A percentile compares a stretch with the other conserved stretches of the same genome.
phyloP scores from a whole-genome alignment of 2,888 invertebrate species.

The Polymixis flavicincta region DNA sequence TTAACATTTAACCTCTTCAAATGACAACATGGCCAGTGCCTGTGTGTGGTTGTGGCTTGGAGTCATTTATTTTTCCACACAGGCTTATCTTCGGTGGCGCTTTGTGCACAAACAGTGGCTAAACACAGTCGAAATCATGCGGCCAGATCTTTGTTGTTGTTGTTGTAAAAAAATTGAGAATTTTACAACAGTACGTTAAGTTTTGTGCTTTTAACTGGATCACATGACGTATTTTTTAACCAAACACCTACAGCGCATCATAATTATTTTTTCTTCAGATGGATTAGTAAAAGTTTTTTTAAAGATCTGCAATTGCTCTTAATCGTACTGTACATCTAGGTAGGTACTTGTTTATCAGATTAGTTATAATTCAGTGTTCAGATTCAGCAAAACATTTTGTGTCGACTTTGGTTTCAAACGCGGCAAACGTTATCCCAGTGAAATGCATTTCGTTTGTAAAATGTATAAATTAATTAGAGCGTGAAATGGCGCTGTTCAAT shows the following conservation, averaged over 20 bases:
- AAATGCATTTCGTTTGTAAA: constrained; percentile 9
- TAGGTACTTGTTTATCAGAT: too few relatives aligned
- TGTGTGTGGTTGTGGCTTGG: not conserved
- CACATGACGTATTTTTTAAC: not conserved
- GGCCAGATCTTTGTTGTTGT: too few relatives aligned
- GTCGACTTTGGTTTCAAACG: too few relatives aligned
- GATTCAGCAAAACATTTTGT: too few relatives aligned
- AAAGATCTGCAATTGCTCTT: not conserved
- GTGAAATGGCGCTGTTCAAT: not conserved
- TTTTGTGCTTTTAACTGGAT: not conserved
- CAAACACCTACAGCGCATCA: too few relatives aligned
- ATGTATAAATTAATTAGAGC: constrained; percentile 9
- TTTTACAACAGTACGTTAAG: not conserved
- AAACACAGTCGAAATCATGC: not conserved
- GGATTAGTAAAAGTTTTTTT: too few relatives aligned
- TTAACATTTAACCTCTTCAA: not conserved
- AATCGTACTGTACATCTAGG: not conserved
- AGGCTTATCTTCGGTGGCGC: not conserved
- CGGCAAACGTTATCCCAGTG: not conserved
- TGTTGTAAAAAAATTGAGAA: too few relatives aligned
- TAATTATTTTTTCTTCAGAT: not conserved
- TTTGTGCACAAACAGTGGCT: not conserved
- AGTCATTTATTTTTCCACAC: constrained; percentile 3
- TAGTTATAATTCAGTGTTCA: not conserved
- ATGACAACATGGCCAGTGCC: not conserved